Conservation (phyloP, 2,797 vertebrate species). For the Synanceia verrucosa region DNA sequence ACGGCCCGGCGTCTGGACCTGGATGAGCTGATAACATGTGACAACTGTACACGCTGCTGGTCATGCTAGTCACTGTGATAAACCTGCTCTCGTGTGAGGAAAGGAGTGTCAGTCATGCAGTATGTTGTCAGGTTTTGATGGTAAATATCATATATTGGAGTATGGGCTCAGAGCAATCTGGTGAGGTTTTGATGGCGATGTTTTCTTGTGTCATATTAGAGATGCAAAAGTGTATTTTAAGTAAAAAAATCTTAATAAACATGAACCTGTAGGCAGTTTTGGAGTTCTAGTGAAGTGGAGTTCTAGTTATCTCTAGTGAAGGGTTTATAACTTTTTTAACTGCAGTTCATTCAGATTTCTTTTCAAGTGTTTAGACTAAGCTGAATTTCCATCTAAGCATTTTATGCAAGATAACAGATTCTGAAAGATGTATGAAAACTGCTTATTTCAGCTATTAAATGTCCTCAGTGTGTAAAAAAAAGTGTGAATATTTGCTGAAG, state of each 20-base stretch:
- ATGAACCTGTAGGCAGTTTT: not conserved
- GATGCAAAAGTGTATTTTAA: not conserved
- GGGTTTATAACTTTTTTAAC: not conserved
- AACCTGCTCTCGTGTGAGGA: conserved; percentile 55
- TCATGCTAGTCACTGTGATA: conserved; percentile 61
- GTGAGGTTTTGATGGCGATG: not conserved
- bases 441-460: conserved; percentile 24
- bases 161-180: not conserved
- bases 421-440: not conserved
- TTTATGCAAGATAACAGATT: conserved; percentile 16
- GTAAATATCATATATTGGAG: not conserved
- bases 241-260: not conserved
- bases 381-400: not conserved
- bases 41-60: conserved; percentile 73
- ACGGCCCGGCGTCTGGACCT: conserved; percentile 55
- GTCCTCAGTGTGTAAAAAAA: not conserved
- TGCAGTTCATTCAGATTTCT: not conserved
- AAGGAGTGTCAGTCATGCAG: conserved; percentile 6
- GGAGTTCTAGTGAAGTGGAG: no score
- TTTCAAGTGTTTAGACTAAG: conserved; percentile 3
- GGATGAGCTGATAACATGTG: conserved; percentile 71
- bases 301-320: not conserved
- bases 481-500: no score
- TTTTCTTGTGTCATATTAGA: not conserved
- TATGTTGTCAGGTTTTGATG: not conserved